phyloP scores from a whole-genome alignment of 2,113 vertebrate species.

The Zapus hudsonius region DNA sequence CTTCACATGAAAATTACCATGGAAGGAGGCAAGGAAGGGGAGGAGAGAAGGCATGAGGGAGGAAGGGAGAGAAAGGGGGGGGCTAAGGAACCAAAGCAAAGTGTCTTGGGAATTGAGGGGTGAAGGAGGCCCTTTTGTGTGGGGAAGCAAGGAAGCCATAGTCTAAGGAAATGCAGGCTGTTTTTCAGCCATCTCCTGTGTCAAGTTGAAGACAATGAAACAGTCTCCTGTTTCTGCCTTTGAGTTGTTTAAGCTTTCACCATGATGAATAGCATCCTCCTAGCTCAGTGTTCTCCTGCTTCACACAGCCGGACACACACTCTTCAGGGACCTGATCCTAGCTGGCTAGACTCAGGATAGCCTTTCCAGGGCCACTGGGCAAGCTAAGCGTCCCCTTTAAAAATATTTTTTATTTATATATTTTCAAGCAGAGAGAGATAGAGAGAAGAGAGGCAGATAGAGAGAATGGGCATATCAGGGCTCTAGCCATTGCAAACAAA shows the following conservation, averaged over 20 bases:
- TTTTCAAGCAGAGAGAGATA: too few species aligned
- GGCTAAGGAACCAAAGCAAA: background rate
- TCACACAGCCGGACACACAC: background rate
- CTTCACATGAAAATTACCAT: too few species aligned
- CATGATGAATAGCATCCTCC: rapidly evolving
- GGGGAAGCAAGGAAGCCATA: rapidly evolving
- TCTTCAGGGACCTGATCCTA: too few species aligned
- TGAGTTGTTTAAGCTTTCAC: rapidly evolving
- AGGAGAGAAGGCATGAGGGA: background rate
- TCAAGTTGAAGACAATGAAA: background rate
- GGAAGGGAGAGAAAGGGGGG: rapidly evolving
- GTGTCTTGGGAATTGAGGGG: too few species aligned
- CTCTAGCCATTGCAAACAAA: too few species aligned
- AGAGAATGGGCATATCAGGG: too few species aligned
- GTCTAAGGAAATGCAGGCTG: rapidly evolving
- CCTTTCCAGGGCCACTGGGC: background rate
- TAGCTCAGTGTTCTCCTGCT: background rate
- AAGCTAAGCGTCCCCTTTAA: too few species aligned
- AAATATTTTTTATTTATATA: too few species aligned
- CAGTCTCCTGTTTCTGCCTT: rapidly evolving
- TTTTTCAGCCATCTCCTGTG: too few species aligned
- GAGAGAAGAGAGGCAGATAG: too few species aligned
- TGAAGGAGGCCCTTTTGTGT: rapidly evolving
- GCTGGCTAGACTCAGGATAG: rapidly evolving
- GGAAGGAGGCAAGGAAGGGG: background rate